phyloP scores from a whole-genome alignment of 2,113 vertebrate species.

The Echinops telfairi region DNA sequence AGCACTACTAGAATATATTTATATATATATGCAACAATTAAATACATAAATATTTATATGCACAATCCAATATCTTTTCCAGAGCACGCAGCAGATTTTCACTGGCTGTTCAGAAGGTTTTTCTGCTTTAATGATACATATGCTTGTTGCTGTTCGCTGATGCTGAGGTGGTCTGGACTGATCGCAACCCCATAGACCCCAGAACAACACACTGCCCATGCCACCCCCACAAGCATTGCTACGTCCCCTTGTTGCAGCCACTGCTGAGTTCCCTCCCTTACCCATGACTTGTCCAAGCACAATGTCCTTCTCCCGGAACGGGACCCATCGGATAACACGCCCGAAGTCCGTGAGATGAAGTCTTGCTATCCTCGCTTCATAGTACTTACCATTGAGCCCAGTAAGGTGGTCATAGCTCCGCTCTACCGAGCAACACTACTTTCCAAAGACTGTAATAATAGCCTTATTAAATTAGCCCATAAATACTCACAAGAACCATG shows the following conservation, averaged over 20 bases:
- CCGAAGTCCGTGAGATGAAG: too few relatives aligned
- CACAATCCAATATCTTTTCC: neutral
- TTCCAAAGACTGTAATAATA: slow-evolving; percentile 6
- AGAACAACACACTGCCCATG: too few relatives aligned
- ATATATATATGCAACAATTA: neutral
- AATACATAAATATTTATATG: neutral
- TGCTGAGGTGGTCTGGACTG: too few relatives aligned
- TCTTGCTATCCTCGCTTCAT: too few relatives aligned
- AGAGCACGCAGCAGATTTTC: neutral
- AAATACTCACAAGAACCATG: neutral
- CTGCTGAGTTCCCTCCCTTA: too few relatives aligned
- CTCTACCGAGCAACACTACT: neutral
- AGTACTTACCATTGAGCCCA: neutral
- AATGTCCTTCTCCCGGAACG: too few relatives aligned
- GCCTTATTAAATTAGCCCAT: slow-evolving; percentile 6
- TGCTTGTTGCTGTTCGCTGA: too few relatives aligned
- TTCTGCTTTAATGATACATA: neutral
- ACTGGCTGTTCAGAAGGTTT: neutral
- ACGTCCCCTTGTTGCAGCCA: too few relatives aligned
- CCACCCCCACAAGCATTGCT: too few relatives aligned
- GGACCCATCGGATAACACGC: too few relatives aligned
- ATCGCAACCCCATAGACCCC: too few relatives aligned
- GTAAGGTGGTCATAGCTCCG: neutral
- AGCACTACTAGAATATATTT: neutral
- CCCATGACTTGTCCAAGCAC: too few relatives aligned